Percentiles rank a stretch among this genome's conserved stretches.
Evolutionary conservation across 2,113 vertebrate species (phyloP).

Genomic region (Lucifuga dentata): DNA sequence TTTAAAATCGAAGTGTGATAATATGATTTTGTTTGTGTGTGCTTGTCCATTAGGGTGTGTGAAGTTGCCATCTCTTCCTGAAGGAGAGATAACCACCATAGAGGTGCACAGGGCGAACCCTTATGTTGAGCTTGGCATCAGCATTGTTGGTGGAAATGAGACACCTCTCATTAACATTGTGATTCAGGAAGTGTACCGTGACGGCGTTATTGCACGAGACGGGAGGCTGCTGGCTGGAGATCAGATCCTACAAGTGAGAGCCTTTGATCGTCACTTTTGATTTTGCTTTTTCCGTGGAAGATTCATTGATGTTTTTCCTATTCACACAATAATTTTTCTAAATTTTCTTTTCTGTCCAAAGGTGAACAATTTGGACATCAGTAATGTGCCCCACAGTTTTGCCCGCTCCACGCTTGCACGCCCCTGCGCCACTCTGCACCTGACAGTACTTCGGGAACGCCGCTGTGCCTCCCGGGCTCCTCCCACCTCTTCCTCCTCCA

Average conservation of each 20-base stretch:
- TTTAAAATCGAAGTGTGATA: conserved; percentile 23
- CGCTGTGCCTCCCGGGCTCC: conserved; percentile 87
- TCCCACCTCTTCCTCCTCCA: conserved; percentile 75
- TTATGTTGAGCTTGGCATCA: conserved; percentile 96
- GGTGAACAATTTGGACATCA: conserved; percentile 97
- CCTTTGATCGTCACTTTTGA: neutral
- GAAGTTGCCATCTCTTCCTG: conserved; percentile 92
- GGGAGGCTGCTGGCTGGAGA: conserved; percentile 96
- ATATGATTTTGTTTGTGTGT: conserved; percentile 15
- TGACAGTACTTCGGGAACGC: conserved; percentile 93
- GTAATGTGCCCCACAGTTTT: conserved; percentile 94
- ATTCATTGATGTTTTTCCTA: neutral
- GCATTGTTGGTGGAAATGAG: conserved; percentile 97
- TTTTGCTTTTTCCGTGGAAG: too few relatives aligned
- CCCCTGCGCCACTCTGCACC: conserved; percentile 90
- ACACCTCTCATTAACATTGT: conserved; percentile 98
- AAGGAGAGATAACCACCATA: conserved; percentile 97
- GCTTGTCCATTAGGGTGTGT: conserved; percentile 76
- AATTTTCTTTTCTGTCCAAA: conserved; percentile 58
- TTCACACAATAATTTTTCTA: neutral
- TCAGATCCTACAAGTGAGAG: conserved; percentile 93
- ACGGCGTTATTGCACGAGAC: conserved; percentile 95
- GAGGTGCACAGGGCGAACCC: conserved; percentile 96
- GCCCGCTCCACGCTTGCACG: conserved; percentile 91
- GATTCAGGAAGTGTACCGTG: conserved; percentile 98